These are phyloP conservation scores for Oncorhynchus nerka DNA, from an alignment of 2,113 vertebrate genomes.

Conservation along the genomic window DNA sequence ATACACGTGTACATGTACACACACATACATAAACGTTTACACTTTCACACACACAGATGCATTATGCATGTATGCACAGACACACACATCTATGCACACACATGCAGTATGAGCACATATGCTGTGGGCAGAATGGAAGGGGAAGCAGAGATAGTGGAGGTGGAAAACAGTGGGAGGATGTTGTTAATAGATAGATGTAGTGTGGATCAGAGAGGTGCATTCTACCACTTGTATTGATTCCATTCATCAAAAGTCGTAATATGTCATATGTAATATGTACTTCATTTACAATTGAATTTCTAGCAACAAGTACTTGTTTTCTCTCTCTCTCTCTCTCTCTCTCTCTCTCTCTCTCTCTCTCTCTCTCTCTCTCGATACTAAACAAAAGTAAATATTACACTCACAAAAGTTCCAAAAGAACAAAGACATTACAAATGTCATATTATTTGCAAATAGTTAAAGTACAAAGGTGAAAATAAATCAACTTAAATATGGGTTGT, in stretches of 20 bases:
- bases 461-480: no score
- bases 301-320: background rate
- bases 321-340: no score
- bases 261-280: slow-evolving; percentile 8
- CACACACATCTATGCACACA: no score
- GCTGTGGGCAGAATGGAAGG: background rate
- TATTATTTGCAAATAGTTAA: no score
- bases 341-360: no score
- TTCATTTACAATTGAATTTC: slow-evolving; percentile 21
- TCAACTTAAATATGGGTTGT: no score
- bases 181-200: slow-evolving; percentile 20
- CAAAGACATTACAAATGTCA: no score
- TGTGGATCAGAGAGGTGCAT: slow-evolving; percentile 4
- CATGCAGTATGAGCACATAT: background rate
- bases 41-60: no score
- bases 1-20: background rate
- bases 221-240: slow-evolving; percentile 2
- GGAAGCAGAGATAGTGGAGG: background rate
- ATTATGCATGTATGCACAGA: no score
- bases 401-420: no score
- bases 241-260: slow-evolving; percentile 15
- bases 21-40: background rate
- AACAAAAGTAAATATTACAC: no score
- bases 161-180: slow-evolving; percentile 13
- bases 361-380: no score